Evolutionary conservation across 1,140 invertebrate genomes (phyloP), one percentile per base, ranked within the genome.

Genomic region (Wiebesia pumilae): DNA sequence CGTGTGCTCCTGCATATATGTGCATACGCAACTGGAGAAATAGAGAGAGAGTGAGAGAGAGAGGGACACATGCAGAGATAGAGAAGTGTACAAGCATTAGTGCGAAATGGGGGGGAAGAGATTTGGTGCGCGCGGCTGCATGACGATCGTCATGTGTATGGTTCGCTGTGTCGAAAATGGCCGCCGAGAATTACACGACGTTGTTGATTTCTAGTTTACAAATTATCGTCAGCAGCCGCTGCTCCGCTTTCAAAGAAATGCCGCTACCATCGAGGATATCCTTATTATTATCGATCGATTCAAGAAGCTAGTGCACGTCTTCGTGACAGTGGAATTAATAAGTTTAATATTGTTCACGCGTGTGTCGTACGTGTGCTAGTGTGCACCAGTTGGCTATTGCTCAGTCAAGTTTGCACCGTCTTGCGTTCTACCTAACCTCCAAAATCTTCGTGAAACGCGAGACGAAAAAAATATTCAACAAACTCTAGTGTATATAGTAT

Each of bases 101-200:
- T 47, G 43, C 6, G 14, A 47, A 14, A 47, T 47, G 6, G 43
- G 6, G 14, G 6, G 67, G 1, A 71, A 69, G 85, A 38, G 71
- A 69, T 69, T 69, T 69, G 1, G 69, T 40, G 82, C 75, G 51
- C 85, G 89, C 89, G 90, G 83, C 88, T 89, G 83, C 16, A 24
- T 27, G 33, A 24, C 10, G 9, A 1, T 3, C n/a, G 65, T 14
- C 30, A 30, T 35, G 65, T 38, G 71, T 88, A 75, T n/a, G 24
- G 71, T 90, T 85, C 84, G 90, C 89, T 89, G 90, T 89, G 89
- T 89, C 90, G 91, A 92, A 92, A 92, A 92, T 92, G 92, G 92
- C 92, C 91, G 92, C 89, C 71, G 88, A 88, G 88, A 87, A 87
- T 85, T 77, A 77, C 88, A 85, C 58, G 89, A 87, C 73, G 80